Conservation (phyloP, 2,113 vertebrate species). For the Ceuthmochares aereus region DNA sequence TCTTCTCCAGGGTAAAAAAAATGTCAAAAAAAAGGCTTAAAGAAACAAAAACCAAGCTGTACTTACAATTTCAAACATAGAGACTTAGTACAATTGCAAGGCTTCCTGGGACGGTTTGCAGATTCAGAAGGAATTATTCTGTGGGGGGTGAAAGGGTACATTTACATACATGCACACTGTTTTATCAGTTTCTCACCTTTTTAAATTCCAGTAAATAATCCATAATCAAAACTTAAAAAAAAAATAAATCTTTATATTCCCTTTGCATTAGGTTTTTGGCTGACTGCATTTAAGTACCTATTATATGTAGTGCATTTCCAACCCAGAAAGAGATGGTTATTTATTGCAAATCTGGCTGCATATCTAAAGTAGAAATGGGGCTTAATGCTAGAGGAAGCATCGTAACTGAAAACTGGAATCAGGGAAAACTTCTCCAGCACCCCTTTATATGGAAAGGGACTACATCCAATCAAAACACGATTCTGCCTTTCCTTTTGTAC, state of each 20-base stretch:
- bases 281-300: neutral
- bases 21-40: neutral
- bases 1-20: no score
- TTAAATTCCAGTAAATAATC: neutral
- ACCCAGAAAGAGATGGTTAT: neutral
- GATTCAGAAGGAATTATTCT: slow-evolving; percentile 89
- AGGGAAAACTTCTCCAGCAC: neutral
- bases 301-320: neutral
- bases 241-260: neutral
- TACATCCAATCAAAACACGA: neutral
- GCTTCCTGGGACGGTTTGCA: slow-evolving; percentile 92
- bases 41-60: neutral
- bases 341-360: neutral
- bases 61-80: slow-evolving; percentile 98
- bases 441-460: neutral
- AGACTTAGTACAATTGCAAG: slow-evolving; percentile 98
- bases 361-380: neutral
- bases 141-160: neutral
- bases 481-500: neutral
- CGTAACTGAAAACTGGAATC: neutral
- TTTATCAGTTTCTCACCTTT: neutral
- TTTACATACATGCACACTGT: neutral
- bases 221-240: neutral
- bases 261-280: neutral
- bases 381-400: neutral